phyloP scores from a whole-genome alignment of 2,113 vertebrate species.

The Dunckerocampus dactyliophorus region DNA sequence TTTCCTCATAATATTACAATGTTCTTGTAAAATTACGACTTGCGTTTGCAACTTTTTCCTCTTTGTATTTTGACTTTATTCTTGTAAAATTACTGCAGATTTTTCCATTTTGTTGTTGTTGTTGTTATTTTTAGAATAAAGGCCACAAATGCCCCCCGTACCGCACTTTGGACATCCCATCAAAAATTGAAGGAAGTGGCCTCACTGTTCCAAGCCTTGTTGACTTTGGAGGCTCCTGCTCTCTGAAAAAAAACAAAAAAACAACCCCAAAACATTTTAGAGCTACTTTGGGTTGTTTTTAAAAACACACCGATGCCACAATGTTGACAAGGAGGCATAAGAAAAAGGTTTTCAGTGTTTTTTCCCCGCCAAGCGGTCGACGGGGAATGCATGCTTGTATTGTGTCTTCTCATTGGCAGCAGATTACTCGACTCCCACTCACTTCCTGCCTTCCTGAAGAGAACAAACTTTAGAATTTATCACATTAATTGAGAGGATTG shows the following conservation, averaged over 20 bases:
- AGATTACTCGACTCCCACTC: constrained; percentile 5
- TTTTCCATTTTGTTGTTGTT: no score
- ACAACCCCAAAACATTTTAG: not conserved
- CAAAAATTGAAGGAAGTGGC: no score
- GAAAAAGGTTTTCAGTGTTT: not conserved
- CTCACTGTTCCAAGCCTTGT: not conserved
- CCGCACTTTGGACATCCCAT: no score
- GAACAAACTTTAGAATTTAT: constrained; percentile 30
- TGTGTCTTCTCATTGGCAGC: constrained; percentile 8
- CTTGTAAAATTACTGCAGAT: no score
- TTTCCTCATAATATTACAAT: no score
- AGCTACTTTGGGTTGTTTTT: not conserved
- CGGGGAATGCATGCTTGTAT: not conserved
- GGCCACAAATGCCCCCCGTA: no score
- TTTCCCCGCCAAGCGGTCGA: constrained; percentile 5
- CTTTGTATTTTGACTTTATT: no score
- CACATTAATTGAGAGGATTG: constrained; percentile 63
- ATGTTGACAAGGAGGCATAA: not conserved
- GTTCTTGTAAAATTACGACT: no score
- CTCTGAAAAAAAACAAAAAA: not conserved
- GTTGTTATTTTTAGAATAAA: no score
- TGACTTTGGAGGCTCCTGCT: not conserved
- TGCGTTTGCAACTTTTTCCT: no score
- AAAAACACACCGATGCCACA: not conserved
- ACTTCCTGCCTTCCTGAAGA: constrained; percentile 7